These are phyloP conservation scores for Mycetomoellerius zeteki DNA, from an alignment of 1,140 invertebrate species.

Conservation along the genomic window DNA sequence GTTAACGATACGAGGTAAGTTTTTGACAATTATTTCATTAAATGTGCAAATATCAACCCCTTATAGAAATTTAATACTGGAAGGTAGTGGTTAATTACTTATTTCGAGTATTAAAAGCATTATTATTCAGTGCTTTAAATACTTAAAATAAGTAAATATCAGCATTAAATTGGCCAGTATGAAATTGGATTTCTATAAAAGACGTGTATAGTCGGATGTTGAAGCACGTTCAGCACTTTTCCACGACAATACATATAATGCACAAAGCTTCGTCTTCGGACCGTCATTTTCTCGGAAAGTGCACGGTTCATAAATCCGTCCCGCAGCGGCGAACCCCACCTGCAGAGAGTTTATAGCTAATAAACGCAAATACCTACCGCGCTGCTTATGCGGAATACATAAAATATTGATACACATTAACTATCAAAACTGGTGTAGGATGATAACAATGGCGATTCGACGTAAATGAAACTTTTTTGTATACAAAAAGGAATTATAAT, in stretches of 20 bases:
- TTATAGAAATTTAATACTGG: no score
- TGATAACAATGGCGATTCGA: conserved; percentile 19
- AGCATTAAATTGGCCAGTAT: no score
- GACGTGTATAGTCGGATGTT: neutral
- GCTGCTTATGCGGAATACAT: conserved; percentile 72
- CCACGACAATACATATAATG: conserved; percentile 44
- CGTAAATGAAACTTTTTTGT: neutral
- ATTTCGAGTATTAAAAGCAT: no score
- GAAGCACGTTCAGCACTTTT: conserved; percentile 37
- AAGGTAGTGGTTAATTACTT: no score
- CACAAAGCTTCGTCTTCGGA: conserved; percentile 44
- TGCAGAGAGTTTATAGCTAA: conserved; percentile 73
- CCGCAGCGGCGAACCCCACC: conserved; percentile 29
- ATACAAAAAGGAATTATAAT: neutral
- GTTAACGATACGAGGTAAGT: neutral
- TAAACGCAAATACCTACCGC: conserved; percentile 74
- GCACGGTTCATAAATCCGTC: conserved; percentile 66
- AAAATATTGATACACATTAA: conserved; percentile 75
- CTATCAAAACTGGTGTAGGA: conserved; percentile 44
- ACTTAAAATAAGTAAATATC: no score
- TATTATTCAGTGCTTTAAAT: no score
- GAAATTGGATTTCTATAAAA: no score
- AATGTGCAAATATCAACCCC: neutral
- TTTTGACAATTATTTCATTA: neutral
- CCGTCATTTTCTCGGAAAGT: conserved; percentile 51